Base-by-base conservation (phyloP, 1,140 invertebrate species). In the Branchinecta lindahli region DNA sequence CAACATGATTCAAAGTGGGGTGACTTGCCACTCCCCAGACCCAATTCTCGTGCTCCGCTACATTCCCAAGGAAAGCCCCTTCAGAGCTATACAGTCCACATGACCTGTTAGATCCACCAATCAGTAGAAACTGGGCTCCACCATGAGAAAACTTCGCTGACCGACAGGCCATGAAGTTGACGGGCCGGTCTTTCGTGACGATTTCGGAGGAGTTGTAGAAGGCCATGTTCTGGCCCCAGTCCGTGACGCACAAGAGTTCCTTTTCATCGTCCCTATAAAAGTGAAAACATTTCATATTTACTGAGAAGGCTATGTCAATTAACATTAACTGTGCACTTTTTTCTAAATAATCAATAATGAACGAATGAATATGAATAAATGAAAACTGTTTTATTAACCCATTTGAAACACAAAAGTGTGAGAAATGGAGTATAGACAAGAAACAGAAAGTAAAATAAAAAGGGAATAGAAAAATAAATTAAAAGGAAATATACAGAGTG, bases 121-220 rank as follows among this genome's bases (percentile, higher is more conserved):
- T 82, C n/a, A 94, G 77, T 65, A 96, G 82, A 77, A 91, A 96
- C 76, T 94, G 89, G 8, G 90, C 87, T 72, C 84, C 83, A 66
- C 72, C 68, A 65, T 75, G 71, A 80, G 84, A 82, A 77, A 93
- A 91, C 78, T 91, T 91, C 66, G 79, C 83, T 10, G 95, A 80
- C 76, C 83, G 85, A 66, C 91, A 81, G 0, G 92, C 88, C 78
- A 94, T 92, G 79, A 88, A 95, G 68, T 86, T 87, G 3, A 94
- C 76, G 68, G 80, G 77, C 75, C 87, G 79, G 73, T 95, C 92
- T 77, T 91, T 91, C 46, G 87, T 86, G 71, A 83, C 75, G 82
- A 93, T 94, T 71, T 85, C 85, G 3, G 91, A 77, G 47, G 90
- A 89, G 78, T 96, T 98, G 81, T 98, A 98, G 0, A 92, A 90